phyloP scores from a whole-genome alignment of 2,113 vertebrate species.

The Bubalus kerabau region DNA sequence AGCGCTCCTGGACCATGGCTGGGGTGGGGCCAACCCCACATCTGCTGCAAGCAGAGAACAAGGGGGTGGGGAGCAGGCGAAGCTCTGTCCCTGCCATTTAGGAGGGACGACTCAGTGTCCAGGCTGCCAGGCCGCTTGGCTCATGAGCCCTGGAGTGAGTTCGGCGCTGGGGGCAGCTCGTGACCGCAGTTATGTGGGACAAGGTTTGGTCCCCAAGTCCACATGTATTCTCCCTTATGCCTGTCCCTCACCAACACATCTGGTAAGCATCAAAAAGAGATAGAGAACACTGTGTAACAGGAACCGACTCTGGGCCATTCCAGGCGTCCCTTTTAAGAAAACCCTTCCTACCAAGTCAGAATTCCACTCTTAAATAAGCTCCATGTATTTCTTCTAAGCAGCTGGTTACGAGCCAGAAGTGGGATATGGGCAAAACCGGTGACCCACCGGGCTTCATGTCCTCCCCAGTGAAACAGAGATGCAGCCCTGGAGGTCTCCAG shows the following conservation, averaged over 20 bases:
- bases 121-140: neutral
- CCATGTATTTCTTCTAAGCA: rapidly evolving
- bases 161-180: rapidly evolving
- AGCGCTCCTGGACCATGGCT: neutral
- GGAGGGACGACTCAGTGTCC: rapidly evolving
- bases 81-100: neutral
- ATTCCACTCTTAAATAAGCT: neutral
- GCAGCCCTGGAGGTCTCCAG: neutral
- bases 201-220: neutral
- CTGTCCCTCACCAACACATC: neutral
- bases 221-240: neutral
- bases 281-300: neutral
- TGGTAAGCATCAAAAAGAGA: neutral
- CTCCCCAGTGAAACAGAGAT: neutral
- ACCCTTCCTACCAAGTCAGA: neutral
- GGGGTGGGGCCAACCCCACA: neutral
- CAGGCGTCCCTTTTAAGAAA: neutral
- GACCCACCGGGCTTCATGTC: neutral
- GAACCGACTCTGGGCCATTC: neutral
- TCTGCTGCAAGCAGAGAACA: neutral
- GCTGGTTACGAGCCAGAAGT: neutral
- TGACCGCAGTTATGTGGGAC: neutral
- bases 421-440: rapidly evolving
- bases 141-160: neutral
- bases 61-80: neutral